phyloP scores from a whole-genome alignment of 2,888 invertebrate species.

The Scaptomyza flava region DNA sequence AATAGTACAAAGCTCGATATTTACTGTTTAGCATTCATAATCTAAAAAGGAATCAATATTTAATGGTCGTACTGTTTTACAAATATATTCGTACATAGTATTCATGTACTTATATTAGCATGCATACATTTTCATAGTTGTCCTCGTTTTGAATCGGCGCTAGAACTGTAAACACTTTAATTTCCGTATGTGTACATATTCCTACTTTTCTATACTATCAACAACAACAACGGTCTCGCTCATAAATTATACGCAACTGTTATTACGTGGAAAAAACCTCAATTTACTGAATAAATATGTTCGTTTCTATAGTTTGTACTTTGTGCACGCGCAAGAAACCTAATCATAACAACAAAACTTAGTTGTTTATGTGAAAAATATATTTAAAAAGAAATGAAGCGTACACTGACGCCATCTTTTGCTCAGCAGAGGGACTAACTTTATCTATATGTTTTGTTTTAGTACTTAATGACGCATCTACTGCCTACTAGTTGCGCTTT shows the following conservation, averaged over 20 bases:
- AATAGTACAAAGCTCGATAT: slow-evolving; percentile 50
- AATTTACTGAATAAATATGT: slow-evolving; percentile 16
- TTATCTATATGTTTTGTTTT: slow-evolving; percentile 3
- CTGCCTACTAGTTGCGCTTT: background rate
- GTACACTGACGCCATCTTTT: slow-evolving; percentile 43
- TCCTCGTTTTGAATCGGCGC: slow-evolving; percentile 42
- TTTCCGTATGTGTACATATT: slow-evolving; percentile 54
- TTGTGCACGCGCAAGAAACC: slow-evolving; percentile 18
- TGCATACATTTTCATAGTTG: slow-evolving; percentile 38
- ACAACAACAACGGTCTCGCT: slow-evolving; percentile 24
- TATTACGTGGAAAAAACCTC: slow-evolving; percentile 15
- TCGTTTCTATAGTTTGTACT: background rate
- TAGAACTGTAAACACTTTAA: slow-evolving; percentile 29
- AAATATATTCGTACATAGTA: background rate
- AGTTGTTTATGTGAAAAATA: slow-evolving; percentile 65
- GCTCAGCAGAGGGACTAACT: slow-evolving; percentile 10
- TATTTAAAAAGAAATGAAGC: slow-evolving; percentile 14
- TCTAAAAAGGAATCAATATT: too few relatives aligned
- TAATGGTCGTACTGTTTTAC: too few relatives aligned
- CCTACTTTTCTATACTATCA: slow-evolving; percentile 13
- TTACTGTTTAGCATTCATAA: slow-evolving; percentile 3
- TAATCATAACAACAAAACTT: slow-evolving; percentile 45
- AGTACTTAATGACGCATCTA: slow-evolving; percentile 27
- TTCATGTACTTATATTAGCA: slow-evolving; percentile 12
- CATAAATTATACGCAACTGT: slow-evolving; percentile 6